phyloP scores from a whole-genome alignment of 2,113 vertebrate species.

The Lasiurus borealis region DNA sequence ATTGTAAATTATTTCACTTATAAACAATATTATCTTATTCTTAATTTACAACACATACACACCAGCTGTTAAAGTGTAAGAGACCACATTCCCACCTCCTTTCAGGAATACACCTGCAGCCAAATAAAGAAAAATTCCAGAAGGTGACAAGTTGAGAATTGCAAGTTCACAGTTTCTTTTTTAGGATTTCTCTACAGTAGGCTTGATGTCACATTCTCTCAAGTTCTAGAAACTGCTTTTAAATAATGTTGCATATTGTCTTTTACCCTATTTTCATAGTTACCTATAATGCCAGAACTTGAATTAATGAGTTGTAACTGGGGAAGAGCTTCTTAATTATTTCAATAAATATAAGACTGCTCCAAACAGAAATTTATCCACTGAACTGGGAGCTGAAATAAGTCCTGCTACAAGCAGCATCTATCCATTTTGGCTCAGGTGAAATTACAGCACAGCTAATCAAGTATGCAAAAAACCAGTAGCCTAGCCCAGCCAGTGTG shows the following conservation, averaged over 20 bases:
- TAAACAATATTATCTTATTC: not conserved
- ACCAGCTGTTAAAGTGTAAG: no score
- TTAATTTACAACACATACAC: not conserved
- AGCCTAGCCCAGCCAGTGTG: not conserved
- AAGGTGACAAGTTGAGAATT: not conserved
- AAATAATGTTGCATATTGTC: not conserved
- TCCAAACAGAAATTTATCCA: not conserved
- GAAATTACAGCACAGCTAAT: not conserved
- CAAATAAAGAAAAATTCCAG: not conserved
- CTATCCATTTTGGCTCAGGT: not conserved
- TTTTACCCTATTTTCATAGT: not conserved
- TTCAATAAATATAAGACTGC: not conserved
- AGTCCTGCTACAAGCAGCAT: not conserved
- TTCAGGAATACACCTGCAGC: not conserved
- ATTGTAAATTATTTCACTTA: slow-evolving; percentile 23
- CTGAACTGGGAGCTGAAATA: not conserved
- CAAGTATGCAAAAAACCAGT: not conserved
- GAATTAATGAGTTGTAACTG: not conserved
- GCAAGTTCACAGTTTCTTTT: not conserved
- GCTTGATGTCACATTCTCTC: not conserved
- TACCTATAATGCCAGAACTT: not conserved
- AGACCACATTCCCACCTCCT: no score
- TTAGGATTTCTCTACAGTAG: not conserved
- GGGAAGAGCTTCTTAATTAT: not conserved
- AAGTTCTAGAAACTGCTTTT: slow-evolving; percentile 22